Percentiles rank a stretch among this genome's conserved stretches.
Conservation (phyloP, 2,888 invertebrate genomes). For the Drosophila tanythrix region DNA sequence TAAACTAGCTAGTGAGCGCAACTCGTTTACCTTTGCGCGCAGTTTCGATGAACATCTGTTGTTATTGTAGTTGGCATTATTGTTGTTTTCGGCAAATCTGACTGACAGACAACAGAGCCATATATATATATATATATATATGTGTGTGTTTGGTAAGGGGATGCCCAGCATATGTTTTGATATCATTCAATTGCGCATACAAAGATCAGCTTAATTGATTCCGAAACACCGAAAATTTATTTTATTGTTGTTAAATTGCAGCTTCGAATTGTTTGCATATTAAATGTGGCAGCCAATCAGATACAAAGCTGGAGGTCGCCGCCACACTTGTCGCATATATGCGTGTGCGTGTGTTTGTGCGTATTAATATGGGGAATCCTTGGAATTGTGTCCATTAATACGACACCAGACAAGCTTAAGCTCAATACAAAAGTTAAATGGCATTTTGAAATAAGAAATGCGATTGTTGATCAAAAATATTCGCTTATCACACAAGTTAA, state of each 20-base stretch:
- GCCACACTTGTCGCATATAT: conserved; percentile 17
- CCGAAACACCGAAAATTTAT: conserved; percentile 40
- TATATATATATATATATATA: conserved; percentile 42
- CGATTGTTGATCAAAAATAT: too few species aligned
- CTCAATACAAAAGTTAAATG: neutral
- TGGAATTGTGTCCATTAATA: conserved; percentile 14
- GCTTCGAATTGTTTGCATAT: conserved; percentile 43
- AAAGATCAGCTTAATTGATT: conserved; percentile 52
- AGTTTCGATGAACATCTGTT: conserved; percentile 68
- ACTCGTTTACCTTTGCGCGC: conserved; percentile 76
- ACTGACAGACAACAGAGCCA: conserved; percentile 55
- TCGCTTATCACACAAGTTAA: neutral
- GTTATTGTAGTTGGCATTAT: conserved; percentile 56
- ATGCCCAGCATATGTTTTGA: conserved; percentile 58
- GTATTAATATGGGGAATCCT: conserved; percentile 24
- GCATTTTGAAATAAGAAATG: neutral
- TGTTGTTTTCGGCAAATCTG: conserved; percentile 65
- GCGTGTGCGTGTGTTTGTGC: neutral
- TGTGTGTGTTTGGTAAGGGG: neutral
- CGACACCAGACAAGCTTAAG: neutral
- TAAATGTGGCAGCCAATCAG: conserved; percentile 45
- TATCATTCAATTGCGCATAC: conserved; percentile 49
- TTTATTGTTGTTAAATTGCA: conserved; percentile 50
- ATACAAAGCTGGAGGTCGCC: conserved; percentile 41
- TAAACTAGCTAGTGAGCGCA: conserved; percentile 53